Conservation (phyloP, 1,140 invertebrate species). For the Drosophila tani region DNA sequence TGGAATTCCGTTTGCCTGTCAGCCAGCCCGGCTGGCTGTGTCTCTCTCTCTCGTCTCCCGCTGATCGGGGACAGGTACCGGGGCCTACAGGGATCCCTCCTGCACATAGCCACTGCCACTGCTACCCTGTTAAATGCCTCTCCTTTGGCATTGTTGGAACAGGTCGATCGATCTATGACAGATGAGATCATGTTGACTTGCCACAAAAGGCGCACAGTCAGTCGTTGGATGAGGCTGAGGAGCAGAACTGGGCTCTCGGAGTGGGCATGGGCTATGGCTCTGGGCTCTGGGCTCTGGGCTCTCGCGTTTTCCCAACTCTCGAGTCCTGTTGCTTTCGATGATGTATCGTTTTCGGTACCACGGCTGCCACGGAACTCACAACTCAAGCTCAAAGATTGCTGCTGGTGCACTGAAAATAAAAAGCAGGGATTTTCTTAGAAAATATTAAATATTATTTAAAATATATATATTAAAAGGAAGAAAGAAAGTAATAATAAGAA, state of each 20-base stretch:
- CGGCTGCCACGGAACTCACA: conserved; percentile 30
- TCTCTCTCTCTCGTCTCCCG: conserved; percentile 48
- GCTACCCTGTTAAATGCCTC: conserved; percentile 64
- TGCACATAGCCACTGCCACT: conserved; percentile 46
- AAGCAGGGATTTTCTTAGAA: fast-evolving
- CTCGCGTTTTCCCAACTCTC: conserved; percentile 54
- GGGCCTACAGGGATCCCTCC: conserved; percentile 47
- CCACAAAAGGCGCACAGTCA: conserved; percentile 67
- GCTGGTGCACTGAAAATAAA: conserved; percentile 4
- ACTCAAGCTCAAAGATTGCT: conserved; percentile 16
- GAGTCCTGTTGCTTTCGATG: conserved; percentile 78
- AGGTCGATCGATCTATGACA: conserved; percentile 83
- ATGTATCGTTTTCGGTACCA: conserved; percentile 74
- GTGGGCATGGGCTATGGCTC: neutral
- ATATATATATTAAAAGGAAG: too few relatives aligned
- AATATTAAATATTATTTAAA: too few relatives aligned
- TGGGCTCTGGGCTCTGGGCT: neutral
- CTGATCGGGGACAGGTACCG: conserved; percentile 61
- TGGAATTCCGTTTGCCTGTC: conserved; percentile 45
- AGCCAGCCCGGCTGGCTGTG: neutral
- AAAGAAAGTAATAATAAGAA: too few relatives aligned
- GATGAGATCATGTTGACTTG: conserved; percentile 83
- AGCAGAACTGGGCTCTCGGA: neutral
- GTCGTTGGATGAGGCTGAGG: conserved; percentile 11
- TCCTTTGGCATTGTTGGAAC: conserved; percentile 70